These are phyloP conservation scores for Lanius ludovicianus DNA, from an alignment of 2,113 vertebrate species.

Conservation along the genomic window DNA sequence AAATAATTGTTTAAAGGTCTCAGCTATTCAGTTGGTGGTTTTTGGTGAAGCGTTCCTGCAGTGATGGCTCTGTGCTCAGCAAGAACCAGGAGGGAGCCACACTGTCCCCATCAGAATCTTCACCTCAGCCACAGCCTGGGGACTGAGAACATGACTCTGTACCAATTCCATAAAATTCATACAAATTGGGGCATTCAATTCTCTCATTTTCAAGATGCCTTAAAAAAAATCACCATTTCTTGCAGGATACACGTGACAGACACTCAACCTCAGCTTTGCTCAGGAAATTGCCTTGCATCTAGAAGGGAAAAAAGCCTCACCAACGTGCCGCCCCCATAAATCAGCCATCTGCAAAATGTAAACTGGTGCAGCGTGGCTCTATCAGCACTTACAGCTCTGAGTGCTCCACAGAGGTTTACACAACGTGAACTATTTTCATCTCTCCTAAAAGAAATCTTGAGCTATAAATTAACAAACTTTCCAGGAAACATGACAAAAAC, in stretches of 20 bases:
- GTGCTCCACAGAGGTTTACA: background rate
- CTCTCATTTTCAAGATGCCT: background rate
- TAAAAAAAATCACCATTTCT: background rate
- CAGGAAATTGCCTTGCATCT: background rate
- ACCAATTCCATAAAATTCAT: fast-evolving
- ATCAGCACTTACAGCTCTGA: background rate
- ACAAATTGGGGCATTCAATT: background rate
- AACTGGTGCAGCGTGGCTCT: background rate
- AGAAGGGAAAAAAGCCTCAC: background rate
- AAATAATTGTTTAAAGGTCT: background rate
- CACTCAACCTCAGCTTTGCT: background rate
- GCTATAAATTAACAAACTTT: background rate
- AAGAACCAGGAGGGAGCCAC: background rate
- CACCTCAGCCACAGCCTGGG: background rate
- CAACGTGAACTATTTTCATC: fast-evolving
- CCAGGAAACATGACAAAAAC: background rate
- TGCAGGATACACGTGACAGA: background rate
- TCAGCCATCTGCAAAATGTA: background rate
- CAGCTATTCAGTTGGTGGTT: fast-evolving
- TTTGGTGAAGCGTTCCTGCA: background rate
- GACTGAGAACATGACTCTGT: background rate
- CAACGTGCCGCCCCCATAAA: background rate
- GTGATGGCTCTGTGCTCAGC: background rate
- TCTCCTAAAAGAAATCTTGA: background rate
- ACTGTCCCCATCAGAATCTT: background rate